A percentile compares a stretch with the other conserved stretches of the same genome.
These are phyloP conservation scores for Orgyia antiqua DNA, from an alignment of 2,888 invertebrate genomes.

Conservation along the genomic window DNA sequence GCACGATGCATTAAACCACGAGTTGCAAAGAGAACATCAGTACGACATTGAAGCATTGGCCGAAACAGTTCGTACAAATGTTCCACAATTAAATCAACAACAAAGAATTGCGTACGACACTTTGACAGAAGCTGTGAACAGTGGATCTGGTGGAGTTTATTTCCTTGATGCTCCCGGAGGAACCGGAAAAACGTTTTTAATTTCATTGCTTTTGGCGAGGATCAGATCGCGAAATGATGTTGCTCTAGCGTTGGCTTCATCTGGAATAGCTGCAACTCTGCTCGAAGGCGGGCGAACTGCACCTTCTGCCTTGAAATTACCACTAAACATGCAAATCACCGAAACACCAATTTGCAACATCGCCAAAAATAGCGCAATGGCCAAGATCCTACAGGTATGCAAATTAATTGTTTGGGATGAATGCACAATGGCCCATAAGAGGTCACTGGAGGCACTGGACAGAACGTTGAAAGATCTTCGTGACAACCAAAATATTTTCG, in stretches of 20 bases:
- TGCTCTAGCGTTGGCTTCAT: slow-evolving; percentile 27
- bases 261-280: slow-evolving; percentile 26
- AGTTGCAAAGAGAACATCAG: slow-evolving; percentile 18
- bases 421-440: slow-evolving; percentile 20
- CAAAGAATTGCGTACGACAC: slow-evolving; percentile 24
- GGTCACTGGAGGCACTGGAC: slow-evolving; percentile 17
- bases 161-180: slow-evolving; percentile 23
- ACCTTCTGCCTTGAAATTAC: slow-evolving; percentile 31
- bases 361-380: slow-evolving; percentile 9
- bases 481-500: slow-evolving; percentile 19
- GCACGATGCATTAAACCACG: slow-evolving; percentile 19
- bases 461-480: slow-evolving; percentile 23
- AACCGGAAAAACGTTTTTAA: slow-evolving; percentile 24
- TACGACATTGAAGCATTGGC: slow-evolving; percentile 20
- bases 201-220: slow-evolving; percentile 23
- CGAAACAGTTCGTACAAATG: slow-evolving; percentile 24
- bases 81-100: slow-evolving; percentile 26
- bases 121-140: slow-evolving; percentile 20
- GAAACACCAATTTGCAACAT: slow-evolving; percentile 26
- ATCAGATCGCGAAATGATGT: slow-evolving; percentile 22
- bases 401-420: slow-evolving; percentile 24
- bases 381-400: slow-evolving; percentile 13
- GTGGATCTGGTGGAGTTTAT: slow-evolving; percentile 21
- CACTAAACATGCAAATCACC: slow-evolving; percentile 25
- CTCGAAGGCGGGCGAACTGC: slow-evolving; percentile 27